Evolutionary conservation across 2,113 vertebrate genomes (phyloP).

Genomic region (Leucoraja erinaceus): DNA sequence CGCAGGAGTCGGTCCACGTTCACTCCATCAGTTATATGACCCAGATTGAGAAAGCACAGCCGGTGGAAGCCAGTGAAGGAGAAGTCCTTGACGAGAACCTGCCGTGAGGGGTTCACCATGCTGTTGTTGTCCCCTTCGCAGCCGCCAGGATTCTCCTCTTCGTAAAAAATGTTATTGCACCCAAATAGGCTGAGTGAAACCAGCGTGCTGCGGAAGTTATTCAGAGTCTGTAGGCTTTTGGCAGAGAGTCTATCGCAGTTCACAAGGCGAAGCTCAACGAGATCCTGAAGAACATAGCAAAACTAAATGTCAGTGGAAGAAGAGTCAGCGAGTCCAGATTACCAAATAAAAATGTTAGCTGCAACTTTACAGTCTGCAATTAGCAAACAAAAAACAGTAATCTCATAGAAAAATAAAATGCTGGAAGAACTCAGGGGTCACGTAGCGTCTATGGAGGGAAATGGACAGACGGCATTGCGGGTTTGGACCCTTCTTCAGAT

Average conservation of each 20-base stretch:
- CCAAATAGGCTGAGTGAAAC: slow-evolving; percentile 89
- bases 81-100: slow-evolving; percentile 79
- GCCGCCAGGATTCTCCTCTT: slow-evolving; percentile 74
- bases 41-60: slow-evolving; percentile 83
- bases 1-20: slow-evolving; percentile 75
- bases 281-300: slow-evolving; percentile 63
- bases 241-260: slow-evolving; percentile 85
- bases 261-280: slow-evolving; percentile 87
- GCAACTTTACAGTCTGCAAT: background rate
- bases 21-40: slow-evolving; percentile 72
- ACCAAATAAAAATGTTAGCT: background rate
- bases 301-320: background rate
- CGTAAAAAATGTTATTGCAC: slow-evolving; percentile 82
- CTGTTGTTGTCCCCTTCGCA: slow-evolving; percentile 68
- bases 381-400: background rate
- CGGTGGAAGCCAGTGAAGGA: slow-evolving; percentile 86
- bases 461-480: too few species aligned
- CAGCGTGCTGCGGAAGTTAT: slow-evolving; percentile 76
- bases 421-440: too few species aligned
- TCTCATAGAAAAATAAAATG: too few species aligned
- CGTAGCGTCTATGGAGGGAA: too few species aligned
- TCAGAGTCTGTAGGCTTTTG: slow-evolving; percentile 81
- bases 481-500: too few species aligned
- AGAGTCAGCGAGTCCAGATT: background rate
- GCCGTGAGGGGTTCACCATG: slow-evolving; percentile 68